Base-by-base conservation (phyloP, 2,113 vertebrate species). In the Muntiacus muntjak region DNA sequence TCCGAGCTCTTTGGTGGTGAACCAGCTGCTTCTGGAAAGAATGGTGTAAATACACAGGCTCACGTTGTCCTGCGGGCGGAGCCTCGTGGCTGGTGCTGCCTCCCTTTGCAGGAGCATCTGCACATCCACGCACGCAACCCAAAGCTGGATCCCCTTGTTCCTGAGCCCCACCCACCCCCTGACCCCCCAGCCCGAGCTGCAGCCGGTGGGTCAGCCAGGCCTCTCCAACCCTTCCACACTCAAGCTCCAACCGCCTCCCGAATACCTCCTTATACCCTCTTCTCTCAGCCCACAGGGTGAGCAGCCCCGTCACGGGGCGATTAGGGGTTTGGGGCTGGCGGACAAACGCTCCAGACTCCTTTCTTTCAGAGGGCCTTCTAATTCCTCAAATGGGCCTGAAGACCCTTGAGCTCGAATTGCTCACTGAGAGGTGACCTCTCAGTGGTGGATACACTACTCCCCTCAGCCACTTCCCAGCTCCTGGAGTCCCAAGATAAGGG, bases 1-100 rank as follows among this genome's bases (percentile, higher is more conserved):
- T 40, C 43, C 1, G 2, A 55, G 25, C 13, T 33, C 50, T 28
- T 33, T 3, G n/a, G 9, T 5, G 45, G 4, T 0, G 1, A 55
- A 54, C 71, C 14, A 7, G 21, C 28, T 40, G 2, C 21, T 7
- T 11, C 2, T 5, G 43, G 55, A n/a, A 50, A 57, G 86, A 45
- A 7, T 23, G 33, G n/a, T 4, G 5, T 5, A 10, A 47, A 6
- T 0, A 47, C 9, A 1, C 1, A 13, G 36, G 13, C 14, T 21
- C 10, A 0, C 12, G 0, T 16, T 11, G 36, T 19, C 13, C 21
- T 15, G 9, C 5, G 0, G 50, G 3, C 1, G 23, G 55, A 10
- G 4, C 40, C 1, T 0, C 2, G 1, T 2, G 8, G 21, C 8
- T 13, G 28, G 21, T 2, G 1, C 26, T 2, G 3, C 36, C 13